Evolutionary conservation across 2,113 vertebrate genomes (phyloP).

Genomic region (Anarrhichthys ocellatus): DNA sequence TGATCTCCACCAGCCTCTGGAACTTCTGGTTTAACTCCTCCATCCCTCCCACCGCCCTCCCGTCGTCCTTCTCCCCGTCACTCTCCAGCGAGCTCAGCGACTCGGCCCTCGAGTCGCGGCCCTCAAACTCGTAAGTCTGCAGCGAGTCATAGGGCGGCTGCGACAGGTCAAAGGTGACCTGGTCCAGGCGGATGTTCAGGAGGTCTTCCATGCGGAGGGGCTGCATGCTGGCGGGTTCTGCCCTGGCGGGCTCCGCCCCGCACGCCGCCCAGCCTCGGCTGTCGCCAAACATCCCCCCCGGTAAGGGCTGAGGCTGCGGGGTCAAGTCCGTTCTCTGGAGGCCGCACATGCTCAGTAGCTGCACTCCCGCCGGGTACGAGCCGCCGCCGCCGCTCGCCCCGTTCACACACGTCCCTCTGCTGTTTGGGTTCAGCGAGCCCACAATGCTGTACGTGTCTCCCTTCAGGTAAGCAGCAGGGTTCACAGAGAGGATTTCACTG

Average conservation of each 20-base stretch:
- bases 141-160: conserved; percentile 92
- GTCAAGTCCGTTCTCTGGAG: conserved; percentile 68
- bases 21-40: conserved; percentile 90
- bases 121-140: conserved; percentile 91
- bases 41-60: conserved; percentile 63
- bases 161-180: conserved; percentile 88
- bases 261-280: conserved; percentile 40
- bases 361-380: conserved; percentile 55
- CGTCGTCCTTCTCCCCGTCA: conserved; percentile 69
- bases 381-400: conserved; percentile 26
- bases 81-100: conserved; percentile 91
- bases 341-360: conserved; percentile 69
- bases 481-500: conserved; percentile 8
- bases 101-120: conserved; percentile 86
- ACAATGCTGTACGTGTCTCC: conserved; percentile 77
- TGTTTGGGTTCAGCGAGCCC: conserved; percentile 72
- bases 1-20: conserved; percentile 88
- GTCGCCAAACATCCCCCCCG: conserved; percentile 55
- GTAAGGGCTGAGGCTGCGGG: conserved; percentile 60
- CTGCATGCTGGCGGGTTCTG: conserved; percentile 46
- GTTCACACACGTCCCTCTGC: conserved; percentile 57
- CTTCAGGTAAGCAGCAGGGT: conserved; percentile 31
- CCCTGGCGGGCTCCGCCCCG: conserved; percentile 16
- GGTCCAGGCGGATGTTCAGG: conserved; percentile 86
- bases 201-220: conserved; percentile 86